These are phyloP conservation scores for Dinomys branickii DNA, from an alignment of 2,113 vertebrate species.

Conservation along the genomic window DNA sequence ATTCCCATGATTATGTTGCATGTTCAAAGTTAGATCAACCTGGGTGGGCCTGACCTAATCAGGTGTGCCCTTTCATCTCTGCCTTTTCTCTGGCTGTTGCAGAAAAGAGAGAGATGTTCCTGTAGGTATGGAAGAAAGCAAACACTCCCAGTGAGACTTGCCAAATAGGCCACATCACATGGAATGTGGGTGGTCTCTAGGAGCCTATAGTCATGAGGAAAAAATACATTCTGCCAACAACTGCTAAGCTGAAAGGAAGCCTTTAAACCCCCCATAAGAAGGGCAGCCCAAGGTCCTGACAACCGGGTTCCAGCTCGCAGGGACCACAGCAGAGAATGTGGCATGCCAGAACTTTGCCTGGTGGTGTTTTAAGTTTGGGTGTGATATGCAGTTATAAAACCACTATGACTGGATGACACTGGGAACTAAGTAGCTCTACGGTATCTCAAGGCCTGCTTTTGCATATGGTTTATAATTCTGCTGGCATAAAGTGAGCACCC, in stretches of 20 bases:
- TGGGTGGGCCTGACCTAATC: neutral
- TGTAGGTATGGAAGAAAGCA: neutral
- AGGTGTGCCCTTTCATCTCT: neutral
- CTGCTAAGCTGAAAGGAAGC: neutral
- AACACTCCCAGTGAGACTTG: neutral
- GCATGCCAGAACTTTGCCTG: neutral
- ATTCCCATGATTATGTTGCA: neutral
- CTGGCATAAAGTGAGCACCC: neutral
- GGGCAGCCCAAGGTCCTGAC: neutral
- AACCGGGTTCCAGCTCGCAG: neutral
- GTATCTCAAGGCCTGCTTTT: neutral
- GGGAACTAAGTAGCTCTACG: neutral
- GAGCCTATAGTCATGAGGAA: neutral
- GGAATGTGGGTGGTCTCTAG: neutral
- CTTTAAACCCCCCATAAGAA: neutral
- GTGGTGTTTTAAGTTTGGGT: neutral
- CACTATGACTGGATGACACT: neutral
- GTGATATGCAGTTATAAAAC: neutral
- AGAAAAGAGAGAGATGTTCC: neutral
- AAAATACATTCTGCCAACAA: constrained; percentile 37
- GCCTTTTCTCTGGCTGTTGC: neutral
- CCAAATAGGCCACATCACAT: neutral
- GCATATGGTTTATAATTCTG: neutral
- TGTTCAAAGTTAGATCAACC: neutral
- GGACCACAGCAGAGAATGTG: neutral